Evolutionary conservation across 2,113 vertebrate genomes (phyloP), one percentile per base, ranked within the genome.

Genomic region (Terrapene triunguis): DNA sequence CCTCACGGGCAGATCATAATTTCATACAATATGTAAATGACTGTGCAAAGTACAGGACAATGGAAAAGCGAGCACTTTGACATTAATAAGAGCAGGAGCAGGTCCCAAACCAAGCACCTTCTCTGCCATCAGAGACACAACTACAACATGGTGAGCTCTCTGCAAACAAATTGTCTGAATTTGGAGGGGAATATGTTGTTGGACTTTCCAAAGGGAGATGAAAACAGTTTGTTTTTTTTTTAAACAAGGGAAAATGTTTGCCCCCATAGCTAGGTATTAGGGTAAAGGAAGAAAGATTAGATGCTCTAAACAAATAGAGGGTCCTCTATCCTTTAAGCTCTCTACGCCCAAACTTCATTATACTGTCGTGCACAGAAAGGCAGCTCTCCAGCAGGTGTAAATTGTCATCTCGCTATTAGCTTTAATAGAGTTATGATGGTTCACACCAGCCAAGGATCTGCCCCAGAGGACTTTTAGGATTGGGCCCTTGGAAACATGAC

Each of bases 181-280:
- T 57, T 69, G 14, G 25, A 55, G 35, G 59, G 80, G 79, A 0
- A 51, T 35, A 10, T 0, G 0, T 42, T 44, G 38, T 53, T 91
- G 82, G 53, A 65, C 59, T 90, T 93, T 87, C 48, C 62, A 80
- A 94, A 82, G n/a, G 32, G 32, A 59, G n/a, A 74, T 38, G 21
- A 65, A 35, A 65, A 65, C 74, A 57, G 83, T 38, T 54, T 65
- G 54, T 32, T 91, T 74, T 6, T 74, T 6, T 10, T 91, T 9
- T 5, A 74, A n/a, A 74, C 19, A 6, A 24, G 3, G 38, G 22
- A 42, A 74, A 25, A 42, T 38, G 69, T 38, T n/a, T 62, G 59
- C 29, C 59, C 27, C 59, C 59, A 32, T 72, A 21, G 8, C 2
- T 2, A 82, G 62, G 21, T 32, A 65, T 59, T 54, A 84, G 59